Evolutionary conservation across 2,888 invertebrate species (phyloP).

Genomic region (Acrobasis consociella): DNA sequence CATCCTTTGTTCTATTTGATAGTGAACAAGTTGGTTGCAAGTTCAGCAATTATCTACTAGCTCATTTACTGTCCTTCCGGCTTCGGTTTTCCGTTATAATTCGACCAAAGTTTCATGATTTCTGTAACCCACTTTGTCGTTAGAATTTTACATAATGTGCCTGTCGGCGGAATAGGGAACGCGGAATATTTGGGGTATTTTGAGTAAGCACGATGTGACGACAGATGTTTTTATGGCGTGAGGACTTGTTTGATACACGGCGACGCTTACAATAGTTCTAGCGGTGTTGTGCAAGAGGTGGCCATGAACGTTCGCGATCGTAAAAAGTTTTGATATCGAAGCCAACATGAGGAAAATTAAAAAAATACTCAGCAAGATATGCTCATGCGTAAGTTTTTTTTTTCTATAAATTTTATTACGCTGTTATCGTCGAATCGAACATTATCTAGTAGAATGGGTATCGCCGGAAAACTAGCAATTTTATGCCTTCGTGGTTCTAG

Average conservation of each 20-base stretch:
- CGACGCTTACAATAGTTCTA: constrained; percentile 42
- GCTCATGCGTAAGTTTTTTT: constrained; percentile 39
- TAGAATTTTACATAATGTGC: constrained; percentile 3
- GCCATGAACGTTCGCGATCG: constrained; percentile 38
- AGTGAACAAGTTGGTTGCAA: constrained; percentile 5
- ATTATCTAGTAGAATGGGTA: neutral
- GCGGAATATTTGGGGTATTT: constrained; percentile 45
- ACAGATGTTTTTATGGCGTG: constrained; percentile 39
- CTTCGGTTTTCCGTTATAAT: constrained; percentile 11
- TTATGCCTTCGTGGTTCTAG: neutral
- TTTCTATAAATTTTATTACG: neutral
- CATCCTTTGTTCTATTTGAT: constrained; percentile 4
- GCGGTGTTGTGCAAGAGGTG: constrained; percentile 53
- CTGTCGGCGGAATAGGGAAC: constrained; percentile 44
- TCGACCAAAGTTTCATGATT: neutral
- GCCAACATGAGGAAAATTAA: constrained; percentile 51
- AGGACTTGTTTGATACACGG: constrained; percentile 39
- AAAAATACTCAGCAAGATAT: constrained; percentile 52
- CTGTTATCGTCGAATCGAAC: neutral
- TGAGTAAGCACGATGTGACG: constrained; percentile 26
- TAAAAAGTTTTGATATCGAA: constrained; percentile 27
- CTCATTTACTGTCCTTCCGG: constrained; percentile 14
- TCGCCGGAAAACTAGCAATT: constrained; percentile 11
- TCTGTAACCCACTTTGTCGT: neutral
- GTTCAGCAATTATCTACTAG: constrained; percentile 7